Base-by-base conservation (phyloP, 2,888 invertebrate genomes). In the Oligia strigilis region DNA sequence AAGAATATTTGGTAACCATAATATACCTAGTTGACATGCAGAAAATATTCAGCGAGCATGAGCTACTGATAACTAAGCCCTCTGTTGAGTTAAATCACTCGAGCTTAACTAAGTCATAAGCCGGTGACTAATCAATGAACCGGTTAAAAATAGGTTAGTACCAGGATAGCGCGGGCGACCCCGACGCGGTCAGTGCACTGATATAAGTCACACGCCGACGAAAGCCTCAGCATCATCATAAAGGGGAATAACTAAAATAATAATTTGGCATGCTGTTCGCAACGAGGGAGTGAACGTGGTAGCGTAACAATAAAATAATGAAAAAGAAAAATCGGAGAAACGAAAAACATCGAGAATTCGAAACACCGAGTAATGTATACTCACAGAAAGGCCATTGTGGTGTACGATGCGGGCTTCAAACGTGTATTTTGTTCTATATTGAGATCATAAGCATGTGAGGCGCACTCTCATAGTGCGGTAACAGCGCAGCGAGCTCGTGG, bases 221-320 rank as follows among this genome's bases (percentile, higher is more conserved):
- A 97, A 97, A 97, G 97, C 97, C 97, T 97, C 97, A 96, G 96
- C 97, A 97, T 97, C 95, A 95, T 95, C 93, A 96, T 93, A 94
- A 93, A 92, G 90, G 95, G 94, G 92, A 90, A 79, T 93, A 95
- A 96, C 94, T 95, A 94, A 95, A 96, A 96, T 94, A 96, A 96
- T 95, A 96, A 94, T 91, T 94, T 97, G 97, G 97, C 97, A 97
- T 97, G 96, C 97, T 97, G 96, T 96, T 96, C 95, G 95, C 94
- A 95, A 97, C 96, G 95, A 96, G 96, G 97, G 97, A 97, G 96
- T 95, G 94, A 96, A 96, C 96, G 97, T 96, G 96, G 96, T 96
- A 95, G 96, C 96, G 96, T 94, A 96, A 96, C 95, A 94, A 94
- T 93, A 95, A 95, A 94, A 93, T 94, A 92, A 93, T 92, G 91